Conservation (phyloP, 2,113 vertebrate genomes). For the Saguinus midas region DNA sequence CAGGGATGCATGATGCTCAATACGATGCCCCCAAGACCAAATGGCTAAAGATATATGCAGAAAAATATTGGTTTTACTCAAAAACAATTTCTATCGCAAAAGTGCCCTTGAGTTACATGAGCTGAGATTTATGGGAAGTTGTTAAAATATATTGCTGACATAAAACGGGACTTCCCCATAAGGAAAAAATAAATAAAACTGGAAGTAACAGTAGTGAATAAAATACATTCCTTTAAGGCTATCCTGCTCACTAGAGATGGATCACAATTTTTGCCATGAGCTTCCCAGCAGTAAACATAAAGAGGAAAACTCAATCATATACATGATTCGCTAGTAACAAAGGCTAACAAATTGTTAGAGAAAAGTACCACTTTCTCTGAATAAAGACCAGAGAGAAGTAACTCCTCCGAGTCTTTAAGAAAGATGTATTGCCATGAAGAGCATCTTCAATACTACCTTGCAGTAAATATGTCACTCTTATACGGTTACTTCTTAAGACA, state of each 20-base stretch:
- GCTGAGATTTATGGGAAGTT: constrained; percentile 33
- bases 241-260: not conserved
- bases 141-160: constrained; percentile 53
- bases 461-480: not conserved
- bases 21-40: not conserved
- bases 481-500: not conserved
- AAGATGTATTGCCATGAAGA: not conserved
- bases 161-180: constrained; percentile 54
- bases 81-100: not conserved
- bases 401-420: not conserved
- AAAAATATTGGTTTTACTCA: not conserved
- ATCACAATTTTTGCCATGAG: not conserved
- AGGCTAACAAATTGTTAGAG: not conserved
- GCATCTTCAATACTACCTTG: not conserved
- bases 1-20: not conserved
- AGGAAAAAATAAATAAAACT: constrained; percentile 3
- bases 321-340: not conserved
- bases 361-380: not conserved
- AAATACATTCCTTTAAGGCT: not conserved
- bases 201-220: constrained; percentile 45
- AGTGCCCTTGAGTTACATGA: not conserved
- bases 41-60: not conserved
- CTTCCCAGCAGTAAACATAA: constrained; percentile 51
- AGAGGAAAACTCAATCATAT: constrained; percentile 39
- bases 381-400: not conserved